phyloP scores from a whole-genome alignment of 2,888 invertebrate species.

The Apotomis betuletana region DNA sequence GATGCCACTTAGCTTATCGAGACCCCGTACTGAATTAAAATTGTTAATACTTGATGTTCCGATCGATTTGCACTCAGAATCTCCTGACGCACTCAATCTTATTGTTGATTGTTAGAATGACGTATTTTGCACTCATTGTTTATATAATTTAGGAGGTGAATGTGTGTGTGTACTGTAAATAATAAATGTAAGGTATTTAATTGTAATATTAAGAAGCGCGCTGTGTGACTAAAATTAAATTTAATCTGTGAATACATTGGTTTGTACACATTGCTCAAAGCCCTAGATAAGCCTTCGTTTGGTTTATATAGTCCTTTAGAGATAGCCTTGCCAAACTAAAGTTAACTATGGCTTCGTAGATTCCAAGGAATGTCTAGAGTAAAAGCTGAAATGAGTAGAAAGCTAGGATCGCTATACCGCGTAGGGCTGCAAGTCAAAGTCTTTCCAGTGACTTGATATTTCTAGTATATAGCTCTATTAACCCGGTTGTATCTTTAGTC shows the following conservation, averaged over 20 bases:
- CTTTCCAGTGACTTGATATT: constrained; percentile 26
- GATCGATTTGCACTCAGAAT: constrained; percentile 50
- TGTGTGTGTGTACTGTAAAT: constrained; percentile 71
- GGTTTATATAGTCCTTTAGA: constrained; percentile 40
- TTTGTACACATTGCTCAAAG: constrained; percentile 67
- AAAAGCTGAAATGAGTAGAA: constrained; percentile 51
- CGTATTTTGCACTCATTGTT: constrained; percentile 64
- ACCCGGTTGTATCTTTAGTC: constrained; percentile 39
- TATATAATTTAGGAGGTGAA: constrained; percentile 57
- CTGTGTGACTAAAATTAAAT: constrained; percentile 65
- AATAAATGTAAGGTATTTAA: constrained; percentile 60
- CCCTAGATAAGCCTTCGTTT: constrained; percentile 50
- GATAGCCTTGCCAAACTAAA: constrained; percentile 44
- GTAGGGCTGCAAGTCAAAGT: constrained; percentile 38
- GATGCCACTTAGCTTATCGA: constrained; percentile 51
- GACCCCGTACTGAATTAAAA: constrained; percentile 47
- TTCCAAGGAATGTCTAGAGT: constrained; percentile 42
- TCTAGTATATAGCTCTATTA: constrained; percentile 31
- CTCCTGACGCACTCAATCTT: constrained; percentile 65
- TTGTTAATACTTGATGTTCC: constrained; percentile 50
- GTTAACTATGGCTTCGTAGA: constrained; percentile 46
- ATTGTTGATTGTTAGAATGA: constrained; percentile 70
- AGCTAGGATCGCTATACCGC: constrained; percentile 58
- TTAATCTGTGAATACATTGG: constrained; percentile 62
- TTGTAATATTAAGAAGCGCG: constrained; percentile 64